phyloP scores from a whole-genome alignment of 2,888 invertebrate species.

The Amphipoea oculea region DNA sequence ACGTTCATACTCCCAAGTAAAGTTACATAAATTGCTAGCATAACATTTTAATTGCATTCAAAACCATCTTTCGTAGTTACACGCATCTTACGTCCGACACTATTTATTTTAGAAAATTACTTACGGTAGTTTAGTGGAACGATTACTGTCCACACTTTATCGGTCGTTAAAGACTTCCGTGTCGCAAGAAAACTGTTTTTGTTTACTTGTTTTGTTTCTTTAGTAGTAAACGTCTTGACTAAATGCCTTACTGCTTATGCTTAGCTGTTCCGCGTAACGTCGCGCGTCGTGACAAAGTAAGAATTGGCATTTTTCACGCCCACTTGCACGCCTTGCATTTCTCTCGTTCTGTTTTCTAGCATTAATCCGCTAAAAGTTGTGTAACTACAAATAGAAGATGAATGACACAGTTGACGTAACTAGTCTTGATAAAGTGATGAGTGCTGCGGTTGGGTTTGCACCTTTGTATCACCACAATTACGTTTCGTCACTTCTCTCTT shows the following conservation, averaged over 20 bases:
- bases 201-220: slow-evolving; percentile 34
- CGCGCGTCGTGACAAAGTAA: slow-evolving; percentile 76
- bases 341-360: slow-evolving; percentile 79
- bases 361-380: slow-evolving; percentile 77
- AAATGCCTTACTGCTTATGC: slow-evolving; percentile 17
- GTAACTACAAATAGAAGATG: slow-evolving; percentile 72
- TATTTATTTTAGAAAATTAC: slow-evolving; percentile 50
- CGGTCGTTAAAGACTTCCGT: slow-evolving; percentile 43
- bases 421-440: slow-evolving; percentile 45
- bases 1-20: slow-evolving; percentile 6
- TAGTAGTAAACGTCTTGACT: slow-evolving; percentile 23
- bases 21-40: slow-evolving; percentile 48
- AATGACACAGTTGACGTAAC: slow-evolving; percentile 59
- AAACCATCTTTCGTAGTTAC: slow-evolving; percentile 39
- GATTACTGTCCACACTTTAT: slow-evolving; percentile 40
- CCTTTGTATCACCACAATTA: slow-evolving; percentile 44
- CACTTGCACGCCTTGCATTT: slow-evolving; percentile 76
- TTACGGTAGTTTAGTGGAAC: slow-evolving; percentile 44
- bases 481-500: slow-evolving; percentile 24
- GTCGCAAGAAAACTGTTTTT: slow-evolving; percentile 34
- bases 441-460: slow-evolving; percentile 32
- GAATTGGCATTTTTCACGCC: slow-evolving; percentile 81
- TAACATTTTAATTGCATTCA: slow-evolving; percentile 50
- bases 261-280: slow-evolving; percentile 58
- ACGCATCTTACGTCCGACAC: slow-evolving; percentile 39